Percentiles rank a stretch among this genome's conserved stretches.
These are phyloP conservation scores for Drosophila novamexicana DNA, from an alignment of 1,140 invertebrate species.

Conservation along the genomic window DNA sequence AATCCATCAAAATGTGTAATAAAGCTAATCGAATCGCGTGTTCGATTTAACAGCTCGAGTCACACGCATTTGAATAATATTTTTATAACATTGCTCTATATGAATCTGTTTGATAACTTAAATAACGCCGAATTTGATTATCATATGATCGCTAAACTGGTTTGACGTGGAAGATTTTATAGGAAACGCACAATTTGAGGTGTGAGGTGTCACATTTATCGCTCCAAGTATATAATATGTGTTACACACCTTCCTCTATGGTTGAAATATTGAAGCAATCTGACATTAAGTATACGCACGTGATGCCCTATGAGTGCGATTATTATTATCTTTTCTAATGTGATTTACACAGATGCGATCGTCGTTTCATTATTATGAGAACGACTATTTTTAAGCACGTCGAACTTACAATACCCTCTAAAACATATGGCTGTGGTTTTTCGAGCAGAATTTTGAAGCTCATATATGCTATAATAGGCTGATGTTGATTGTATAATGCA, in stretches of 20 bases:
- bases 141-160: slow-evolving; percentile 27
- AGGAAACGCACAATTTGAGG: background rate
- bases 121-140: slow-evolving; percentile 14
- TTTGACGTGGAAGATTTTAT: slow-evolving; percentile 1
- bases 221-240: background rate
- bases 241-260: background rate
- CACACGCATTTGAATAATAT: slow-evolving; percentile 8
- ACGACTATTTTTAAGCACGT: too few species aligned
- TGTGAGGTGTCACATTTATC: slow-evolving; percentile 11
- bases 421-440: too few species aligned
- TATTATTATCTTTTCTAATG: background rate
- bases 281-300: slow-evolving; percentile 32
- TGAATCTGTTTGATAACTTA: slow-evolving; percentile 4
- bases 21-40: slow-evolving; percentile 6
- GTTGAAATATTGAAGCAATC: background rate
- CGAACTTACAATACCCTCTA: too few species aligned
- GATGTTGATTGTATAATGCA: too few species aligned
- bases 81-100: background rate
- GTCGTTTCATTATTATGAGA: background rate
- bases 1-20: slow-evolving; percentile 11
- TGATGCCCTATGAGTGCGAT: slow-evolving; percentile 16
- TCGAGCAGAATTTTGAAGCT: too few species aligned
- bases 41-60: background rate
- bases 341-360: slow-evolving; percentile 4
- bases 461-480: too few species aligned